Evolutionary conservation across 2,888 invertebrate genomes (phyloP).

Genomic region (Melitaea athalia): DNA sequence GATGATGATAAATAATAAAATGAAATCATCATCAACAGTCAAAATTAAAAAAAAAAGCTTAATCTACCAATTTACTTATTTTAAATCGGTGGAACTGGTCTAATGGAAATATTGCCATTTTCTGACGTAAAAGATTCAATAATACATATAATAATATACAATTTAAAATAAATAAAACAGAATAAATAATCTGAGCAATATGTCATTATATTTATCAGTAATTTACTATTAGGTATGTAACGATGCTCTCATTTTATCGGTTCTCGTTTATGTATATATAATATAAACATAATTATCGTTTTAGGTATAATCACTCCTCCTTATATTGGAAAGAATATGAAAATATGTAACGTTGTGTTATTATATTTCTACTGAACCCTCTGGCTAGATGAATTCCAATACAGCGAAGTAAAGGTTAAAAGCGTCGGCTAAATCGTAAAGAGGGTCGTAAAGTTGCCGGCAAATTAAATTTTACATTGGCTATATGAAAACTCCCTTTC

Average conservation of each 20-base stretch:
- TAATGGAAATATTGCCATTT: no score
- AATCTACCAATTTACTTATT: no score
- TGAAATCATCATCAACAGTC: no score
- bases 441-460: conserved; percentile 77
- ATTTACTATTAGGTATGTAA: conserved; percentile 9
- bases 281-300: conserved; percentile 32
- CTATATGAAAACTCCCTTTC: conserved; percentile 76
- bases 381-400: conserved; percentile 60
- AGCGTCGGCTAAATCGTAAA: conserved; percentile 78
- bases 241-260: conserved; percentile 26
- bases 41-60: no score
- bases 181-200: conserved; percentile 34
- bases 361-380: conserved; percentile 52
- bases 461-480: conserved; percentile 81
- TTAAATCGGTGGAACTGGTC: no score
- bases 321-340: conserved; percentile 17
- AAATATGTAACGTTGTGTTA: conserved; percentile 42
- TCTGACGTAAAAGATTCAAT: no score
- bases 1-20: no score
- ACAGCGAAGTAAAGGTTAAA: conserved; percentile 76
- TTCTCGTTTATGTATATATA: conserved; percentile 13
- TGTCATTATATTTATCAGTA: conserved; percentile 42
- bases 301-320: conserved; percentile 14
- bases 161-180: conserved; percentile 28
- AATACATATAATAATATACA: background rate